phyloP scores from a whole-genome alignment of 2,797 vertebrate genomes.

The Gambusia yucatana region DNA sequence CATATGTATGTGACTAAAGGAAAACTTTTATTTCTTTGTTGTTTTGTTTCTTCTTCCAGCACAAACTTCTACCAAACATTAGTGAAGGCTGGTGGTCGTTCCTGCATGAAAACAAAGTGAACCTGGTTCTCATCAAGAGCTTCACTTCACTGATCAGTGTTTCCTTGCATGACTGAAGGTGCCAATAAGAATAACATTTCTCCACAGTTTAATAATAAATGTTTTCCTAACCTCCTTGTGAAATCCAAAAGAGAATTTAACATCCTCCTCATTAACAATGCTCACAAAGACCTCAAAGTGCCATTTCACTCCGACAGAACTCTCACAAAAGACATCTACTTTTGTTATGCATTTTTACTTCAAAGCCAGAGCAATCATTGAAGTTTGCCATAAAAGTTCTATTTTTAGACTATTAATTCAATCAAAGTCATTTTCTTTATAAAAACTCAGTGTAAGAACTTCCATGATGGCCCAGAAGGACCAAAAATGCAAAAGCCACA shows the following conservation, averaged over 20 bases:
- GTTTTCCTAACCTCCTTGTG: background rate
- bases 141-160: background rate
- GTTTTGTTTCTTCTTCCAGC: background rate
- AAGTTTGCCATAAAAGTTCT: background rate
- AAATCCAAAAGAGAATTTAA: background rate
- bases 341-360: background rate
- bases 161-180: background rate
- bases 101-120: background rate
- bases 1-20: background rate
- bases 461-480: too few relatives aligned
- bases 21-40: background rate
- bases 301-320: too few relatives aligned
- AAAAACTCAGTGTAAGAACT: too few relatives aligned
- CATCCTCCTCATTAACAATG: background rate
- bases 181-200: background rate
- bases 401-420: background rate
- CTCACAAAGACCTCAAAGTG: background rate
- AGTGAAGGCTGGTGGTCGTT: background rate
- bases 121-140: background rate
- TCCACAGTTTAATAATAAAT: background rate
- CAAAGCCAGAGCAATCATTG: background rate
- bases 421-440: background rate
- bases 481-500: too few relatives aligned
- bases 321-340: background rate
- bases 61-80: background rate